Evolutionary conservation across 2,888 invertebrate genomes (phyloP), one percentile per base, ranked within the genome.

Genomic region (Cecidostiba fungosa): DNA sequence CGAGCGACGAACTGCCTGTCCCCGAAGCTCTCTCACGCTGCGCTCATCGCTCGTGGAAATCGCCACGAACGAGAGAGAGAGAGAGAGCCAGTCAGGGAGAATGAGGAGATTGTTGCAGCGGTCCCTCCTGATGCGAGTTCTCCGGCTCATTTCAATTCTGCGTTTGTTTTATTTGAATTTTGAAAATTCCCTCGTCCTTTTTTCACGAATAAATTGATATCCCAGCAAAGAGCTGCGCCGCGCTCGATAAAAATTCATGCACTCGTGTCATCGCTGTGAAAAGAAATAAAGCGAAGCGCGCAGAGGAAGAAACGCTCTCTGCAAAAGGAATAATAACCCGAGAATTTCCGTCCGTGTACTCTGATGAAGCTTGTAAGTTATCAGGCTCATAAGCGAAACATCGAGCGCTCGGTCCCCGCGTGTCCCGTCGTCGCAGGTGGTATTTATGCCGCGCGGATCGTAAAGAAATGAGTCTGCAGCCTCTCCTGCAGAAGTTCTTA

Each of bases 341-440:
- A 36, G 54, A 59, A 66, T 23, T 50, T 66, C 74, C 14, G 39
- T 69, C 43, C 32, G 39, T 43, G 69, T 29, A 82, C 70, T n/a
- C 78, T 70, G 82, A 83, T 43, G 83, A 77, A 50, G 50, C 81
- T 43, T 81, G 69, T 81, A 81, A 84, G 66, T 83, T 86, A 86
- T 86, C 84, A 74, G 59, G 32, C 80, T 39, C 54, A 69, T 47
- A 62, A 82, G 59, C 74, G 43, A 78, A 83, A 80, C 82, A 81
- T 77, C 78, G 81, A 14, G 32, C 32, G 39, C 50, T 16, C 16
- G n/a, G 74, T 29, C 62, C 23, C 66, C 69, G 72, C 29, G 80
- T 16, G 29, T 16, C 62, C 39, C 74, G 72, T 82, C 84, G 69
- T 85, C 77, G 83, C 87, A 85, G 87, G 84, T 87, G 87, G 87